phyloP scores from a whole-genome alignment of 2,888 invertebrate species.

The Ptilodon capucinus region DNA sequence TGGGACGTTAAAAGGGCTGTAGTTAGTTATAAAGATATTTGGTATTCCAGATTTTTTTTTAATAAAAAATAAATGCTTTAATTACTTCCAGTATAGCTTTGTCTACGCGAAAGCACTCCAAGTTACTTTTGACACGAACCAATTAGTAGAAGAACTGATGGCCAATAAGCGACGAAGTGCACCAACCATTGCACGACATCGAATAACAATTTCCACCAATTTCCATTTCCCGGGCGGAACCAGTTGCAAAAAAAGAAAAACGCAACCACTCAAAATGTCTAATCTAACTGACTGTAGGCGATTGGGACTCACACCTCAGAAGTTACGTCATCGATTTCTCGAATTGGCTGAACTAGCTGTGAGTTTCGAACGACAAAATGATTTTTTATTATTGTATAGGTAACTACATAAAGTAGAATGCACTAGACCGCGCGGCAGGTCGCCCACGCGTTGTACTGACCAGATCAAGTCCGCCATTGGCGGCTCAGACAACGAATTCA shows the following conservation, averaged over 20 bases:
- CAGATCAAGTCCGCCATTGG: no score
- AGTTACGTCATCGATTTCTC: background rate
- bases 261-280: background rate
- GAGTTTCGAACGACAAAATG: no score
- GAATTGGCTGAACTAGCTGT: background rate
- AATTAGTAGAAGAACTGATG: slow-evolving; percentile 66
- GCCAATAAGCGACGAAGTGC: slow-evolving; percentile 53
- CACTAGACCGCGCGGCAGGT: no score
- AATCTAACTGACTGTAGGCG: background rate
- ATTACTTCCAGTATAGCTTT: slow-evolving; percentile 16
- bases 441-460: no score
- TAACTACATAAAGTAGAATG: no score
- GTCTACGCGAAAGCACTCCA: slow-evolving; percentile 22
- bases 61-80: background rate
- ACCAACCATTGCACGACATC: slow-evolving; percentile 32
- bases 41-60: no score
- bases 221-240: slow-evolving; percentile 33
- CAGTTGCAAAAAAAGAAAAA: slow-evolving; percentile 26
- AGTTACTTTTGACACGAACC: slow-evolving; percentile 52
- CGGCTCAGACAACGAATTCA: no score
- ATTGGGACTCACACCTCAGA: background rate
- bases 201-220: slow-evolving; percentile 47
- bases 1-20: no score
- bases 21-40: no score
- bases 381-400: no score